Conservation (phyloP, 2,888 invertebrate species). For the Micropterix aruncella region DNA sequence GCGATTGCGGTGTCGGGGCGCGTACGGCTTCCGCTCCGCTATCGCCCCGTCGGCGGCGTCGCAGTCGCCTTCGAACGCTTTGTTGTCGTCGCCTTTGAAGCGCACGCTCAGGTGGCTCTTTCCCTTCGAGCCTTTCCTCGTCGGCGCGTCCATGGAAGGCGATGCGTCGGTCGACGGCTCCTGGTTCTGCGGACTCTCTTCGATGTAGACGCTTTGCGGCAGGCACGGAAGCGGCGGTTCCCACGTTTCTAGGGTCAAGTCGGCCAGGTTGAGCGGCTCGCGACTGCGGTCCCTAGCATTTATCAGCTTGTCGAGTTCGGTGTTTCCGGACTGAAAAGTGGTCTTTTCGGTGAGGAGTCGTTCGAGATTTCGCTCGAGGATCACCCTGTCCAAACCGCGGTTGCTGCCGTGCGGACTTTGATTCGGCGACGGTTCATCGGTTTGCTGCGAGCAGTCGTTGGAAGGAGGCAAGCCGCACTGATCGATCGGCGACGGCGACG, state of each 20-base stretch:
- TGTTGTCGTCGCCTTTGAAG: slow-evolving; percentile 34
- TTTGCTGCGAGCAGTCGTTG: slow-evolving; percentile 6
- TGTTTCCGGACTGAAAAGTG: slow-evolving; percentile 15
- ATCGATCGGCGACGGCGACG: slow-evolving; percentile 23
- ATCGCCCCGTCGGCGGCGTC: slow-evolving; percentile 12
- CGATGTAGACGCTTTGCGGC: not conserved
- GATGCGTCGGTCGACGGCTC: not conserved
- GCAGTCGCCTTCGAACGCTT: slow-evolving; percentile 27
- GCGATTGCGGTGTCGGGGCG: slow-evolving; percentile 23
- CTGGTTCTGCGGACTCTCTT: not conserved
- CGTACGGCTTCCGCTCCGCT: slow-evolving; percentile 12
- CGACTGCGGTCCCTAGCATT: slow-evolving; percentile 35
- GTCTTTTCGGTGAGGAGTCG: slow-evolving; percentile 52
- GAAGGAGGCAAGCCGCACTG: not conserved
- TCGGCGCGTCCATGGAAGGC: slow-evolving; percentile 1
- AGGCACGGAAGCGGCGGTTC: slow-evolving; percentile 37
- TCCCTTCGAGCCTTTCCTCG: slow-evolving; percentile 13
- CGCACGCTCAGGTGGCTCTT: slow-evolving; percentile 32
- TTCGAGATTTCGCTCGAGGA: slow-evolving; percentile 44
- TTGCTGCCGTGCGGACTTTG: slow-evolving; percentile 25
- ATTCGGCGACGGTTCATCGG: slow-evolving; percentile 18
- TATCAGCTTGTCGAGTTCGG: not conserved
- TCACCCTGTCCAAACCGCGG: slow-evolving; percentile 30
- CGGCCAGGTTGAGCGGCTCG: slow-evolving; percentile 23
- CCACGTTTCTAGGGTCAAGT: slow-evolving; percentile 32